A percentile compares a stretch with the other conserved stretches of the same genome.
phyloP scores from a whole-genome alignment of 2,797 vertebrate genomes.

The Squalus acanthias region DNA sequence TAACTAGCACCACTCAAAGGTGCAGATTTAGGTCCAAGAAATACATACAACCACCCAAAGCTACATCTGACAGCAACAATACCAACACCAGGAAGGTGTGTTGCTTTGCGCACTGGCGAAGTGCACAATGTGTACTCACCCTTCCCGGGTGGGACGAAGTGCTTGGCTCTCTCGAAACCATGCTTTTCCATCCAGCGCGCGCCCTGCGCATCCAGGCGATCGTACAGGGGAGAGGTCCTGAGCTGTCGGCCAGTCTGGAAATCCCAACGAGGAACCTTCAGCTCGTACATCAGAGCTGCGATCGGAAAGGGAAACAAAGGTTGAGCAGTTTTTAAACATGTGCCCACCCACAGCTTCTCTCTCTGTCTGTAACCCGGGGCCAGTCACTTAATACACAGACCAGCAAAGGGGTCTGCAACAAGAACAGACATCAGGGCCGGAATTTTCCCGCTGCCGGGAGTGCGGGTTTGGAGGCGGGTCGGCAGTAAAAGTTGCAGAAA shows the following conservation, averaged over 20 bases:
- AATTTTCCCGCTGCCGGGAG: too few relatives aligned
- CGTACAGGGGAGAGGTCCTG: slow-evolving; percentile 88
- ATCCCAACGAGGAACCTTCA: slow-evolving; percentile 97
- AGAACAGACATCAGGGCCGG: neutral
- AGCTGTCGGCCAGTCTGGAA: slow-evolving; percentile 95
- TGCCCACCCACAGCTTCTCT: neutral
- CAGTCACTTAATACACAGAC: neutral
- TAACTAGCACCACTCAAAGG: neutral
- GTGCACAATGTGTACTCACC: slow-evolving; percentile 55
- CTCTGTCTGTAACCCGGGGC: neutral
- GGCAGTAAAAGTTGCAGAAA: too few relatives aligned
- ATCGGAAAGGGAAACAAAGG: neutral
- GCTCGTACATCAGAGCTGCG: slow-evolving; percentile 83
- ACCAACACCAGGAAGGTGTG: neutral
- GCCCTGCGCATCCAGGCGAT: slow-evolving; percentile 89
- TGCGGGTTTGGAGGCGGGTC: too few relatives aligned
- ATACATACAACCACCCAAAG: too few relatives aligned
- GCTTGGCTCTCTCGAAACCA: slow-evolving; percentile 93
- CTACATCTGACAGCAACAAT: neutral
- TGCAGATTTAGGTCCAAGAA: neutral
- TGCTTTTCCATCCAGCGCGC: slow-evolving; percentile 99
- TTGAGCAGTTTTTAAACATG: neutral
- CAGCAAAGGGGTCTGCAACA: neutral
- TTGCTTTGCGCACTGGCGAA: neutral
- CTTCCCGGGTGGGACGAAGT: slow-evolving; percentile 86